These are phyloP conservation scores for Phrynosoma platyrhinos DNA, from an alignment of 2,113 vertebrate species.

Conservation along the genomic window DNA sequence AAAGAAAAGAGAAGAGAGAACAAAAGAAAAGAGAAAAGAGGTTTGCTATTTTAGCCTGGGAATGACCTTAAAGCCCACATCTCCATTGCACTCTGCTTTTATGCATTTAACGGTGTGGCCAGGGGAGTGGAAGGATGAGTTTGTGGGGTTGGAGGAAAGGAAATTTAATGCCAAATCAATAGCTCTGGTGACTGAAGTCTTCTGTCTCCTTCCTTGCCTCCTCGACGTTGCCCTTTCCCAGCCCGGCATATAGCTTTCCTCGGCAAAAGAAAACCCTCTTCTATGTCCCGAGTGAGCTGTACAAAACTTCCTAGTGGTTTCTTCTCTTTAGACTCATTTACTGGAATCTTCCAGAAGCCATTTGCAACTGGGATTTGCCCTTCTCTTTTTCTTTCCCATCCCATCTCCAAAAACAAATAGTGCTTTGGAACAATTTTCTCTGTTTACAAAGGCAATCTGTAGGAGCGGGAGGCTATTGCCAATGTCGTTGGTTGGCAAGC, in stretches of 20 bases:
- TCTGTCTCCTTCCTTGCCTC: neutral
- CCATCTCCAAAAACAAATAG: too few species aligned
- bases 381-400: neutral
- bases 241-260: too few species aligned
- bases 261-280: neutral
- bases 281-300: neutral
- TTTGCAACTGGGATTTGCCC: neutral
- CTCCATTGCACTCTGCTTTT: constrained; percentile 6
- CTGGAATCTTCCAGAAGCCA: neutral
- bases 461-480: too few species aligned
- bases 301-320: neutral
- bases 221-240: too few species aligned
- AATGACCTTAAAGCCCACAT: neutral
- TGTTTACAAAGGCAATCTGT: too few species aligned
- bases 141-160: neutral
- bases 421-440: too few species aligned
- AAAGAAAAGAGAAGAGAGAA: neutral
- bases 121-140: neutral
- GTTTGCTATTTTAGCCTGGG: neutral
- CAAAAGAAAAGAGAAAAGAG: neutral
- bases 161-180: constrained; percentile 36
- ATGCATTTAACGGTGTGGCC: constrained; percentile 18
- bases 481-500: too few species aligned
- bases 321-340: neutral
- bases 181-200: constrained; percentile 22